Conservation (phyloP, 2,113 vertebrate genomes). For the Hylia prasina region DNA sequence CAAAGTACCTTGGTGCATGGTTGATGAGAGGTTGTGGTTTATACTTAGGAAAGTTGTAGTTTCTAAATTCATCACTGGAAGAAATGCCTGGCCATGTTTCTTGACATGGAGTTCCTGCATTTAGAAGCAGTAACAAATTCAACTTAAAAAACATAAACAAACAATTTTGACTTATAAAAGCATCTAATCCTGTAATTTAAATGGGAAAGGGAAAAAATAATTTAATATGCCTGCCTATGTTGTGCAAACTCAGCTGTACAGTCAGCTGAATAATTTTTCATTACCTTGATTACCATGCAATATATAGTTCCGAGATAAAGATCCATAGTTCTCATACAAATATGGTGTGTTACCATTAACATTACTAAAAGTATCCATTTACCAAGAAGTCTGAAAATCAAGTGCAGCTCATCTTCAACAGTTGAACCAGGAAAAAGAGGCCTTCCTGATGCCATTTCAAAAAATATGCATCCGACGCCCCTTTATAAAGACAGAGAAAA, state of each 20-base stretch:
- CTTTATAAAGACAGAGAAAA: slow-evolving; percentile 65
- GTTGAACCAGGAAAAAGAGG: slow-evolving; percentile 97
- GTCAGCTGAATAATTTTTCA: neutral
- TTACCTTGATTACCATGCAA: neutral
- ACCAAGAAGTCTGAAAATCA: slow-evolving; percentile 97
- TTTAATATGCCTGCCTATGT: neutral
- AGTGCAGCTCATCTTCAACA: slow-evolving; percentile 96
- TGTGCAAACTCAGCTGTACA: neutral
- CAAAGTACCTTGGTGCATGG: slow-evolving; percentile 90
- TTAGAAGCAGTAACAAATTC: slow-evolving; percentile 5
- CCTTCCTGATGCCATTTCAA: slow-evolving; percentile 98
- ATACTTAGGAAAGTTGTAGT: slow-evolving; percentile 97
- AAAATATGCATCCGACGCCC: slow-evolving; percentile 99
- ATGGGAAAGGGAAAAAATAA: neutral
- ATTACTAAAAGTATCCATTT: slow-evolving; percentile 39
- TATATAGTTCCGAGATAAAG: neutral
- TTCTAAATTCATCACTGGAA: slow-evolving; percentile 95
- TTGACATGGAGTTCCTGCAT: slow-evolving; percentile 90
- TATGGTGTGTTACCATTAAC: neutral
- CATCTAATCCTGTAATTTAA: neutral
- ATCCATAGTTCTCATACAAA: neutral
- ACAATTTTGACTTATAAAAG: neutral
- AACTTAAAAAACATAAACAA: neutral
- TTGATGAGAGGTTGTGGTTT: slow-evolving; percentile 94
- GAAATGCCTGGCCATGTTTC: slow-evolving; percentile 95